These are phyloP conservation scores for Mormyrops attenuatus DNA, from an alignment of 2,797 vertebrate genomes.

Conservation along the genomic window DNA sequence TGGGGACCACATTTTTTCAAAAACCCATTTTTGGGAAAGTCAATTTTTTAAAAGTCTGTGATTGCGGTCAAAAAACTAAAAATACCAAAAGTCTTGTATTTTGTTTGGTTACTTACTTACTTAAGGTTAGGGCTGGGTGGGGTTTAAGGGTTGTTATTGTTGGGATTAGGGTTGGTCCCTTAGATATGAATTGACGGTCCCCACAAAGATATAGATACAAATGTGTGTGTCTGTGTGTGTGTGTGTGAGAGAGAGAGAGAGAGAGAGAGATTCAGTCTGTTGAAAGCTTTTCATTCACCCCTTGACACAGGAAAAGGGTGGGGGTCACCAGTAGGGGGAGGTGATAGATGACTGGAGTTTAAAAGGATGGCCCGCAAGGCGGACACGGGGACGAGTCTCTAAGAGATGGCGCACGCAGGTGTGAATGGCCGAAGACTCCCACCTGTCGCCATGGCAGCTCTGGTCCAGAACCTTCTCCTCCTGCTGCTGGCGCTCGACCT, in stretches of 20 bases:
- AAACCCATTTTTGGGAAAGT: too few species aligned
- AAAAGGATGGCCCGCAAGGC: slow-evolving; percentile 32
- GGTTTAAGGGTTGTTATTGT: not conserved
- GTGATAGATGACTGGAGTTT: slow-evolving; percentile 23
- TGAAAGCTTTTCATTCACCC: not conserved
- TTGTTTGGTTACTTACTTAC: not conserved
- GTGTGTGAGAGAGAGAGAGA: not conserved
- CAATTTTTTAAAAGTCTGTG: not conserved
- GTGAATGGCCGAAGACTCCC: not conserved
- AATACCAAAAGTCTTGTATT: not conserved
- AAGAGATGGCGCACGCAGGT: not conserved
- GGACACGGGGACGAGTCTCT: slow-evolving; percentile 23
- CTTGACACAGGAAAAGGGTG: slow-evolving; percentile 40
- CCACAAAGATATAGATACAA: not conserved
- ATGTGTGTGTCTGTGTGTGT: not conserved
- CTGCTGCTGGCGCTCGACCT: not conserved
- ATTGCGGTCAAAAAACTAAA: not conserved
- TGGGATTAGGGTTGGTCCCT: not conserved
- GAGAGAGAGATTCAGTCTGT: not conserved
- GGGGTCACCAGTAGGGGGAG: not conserved
- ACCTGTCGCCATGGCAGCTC: not conserved
- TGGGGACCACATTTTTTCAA: too few species aligned
- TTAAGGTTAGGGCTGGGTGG: not conserved
- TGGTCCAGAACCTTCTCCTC: not conserved
- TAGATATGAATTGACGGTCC: not conserved